Evolutionary conservation across 2,113 vertebrate genomes (phyloP).

Genomic region (Crotalus tigris): DNA sequence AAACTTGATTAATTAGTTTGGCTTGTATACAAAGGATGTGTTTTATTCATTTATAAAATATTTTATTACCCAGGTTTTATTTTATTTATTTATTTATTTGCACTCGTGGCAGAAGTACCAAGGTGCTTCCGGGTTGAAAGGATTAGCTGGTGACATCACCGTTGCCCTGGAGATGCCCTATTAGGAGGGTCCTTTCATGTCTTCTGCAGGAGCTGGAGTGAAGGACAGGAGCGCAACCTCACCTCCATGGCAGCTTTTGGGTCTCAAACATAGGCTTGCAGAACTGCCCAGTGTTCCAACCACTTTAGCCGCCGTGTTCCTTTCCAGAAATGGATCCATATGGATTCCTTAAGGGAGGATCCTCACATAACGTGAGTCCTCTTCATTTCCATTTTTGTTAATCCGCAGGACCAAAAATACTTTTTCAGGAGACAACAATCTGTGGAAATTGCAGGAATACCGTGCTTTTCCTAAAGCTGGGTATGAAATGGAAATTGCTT

Average conservation of each 20-base stretch:
- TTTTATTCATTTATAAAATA: not conserved
- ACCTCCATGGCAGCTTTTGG: not conserved
- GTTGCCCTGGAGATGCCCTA: not conserved
- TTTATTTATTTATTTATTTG: no score
- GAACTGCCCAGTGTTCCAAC: no score
- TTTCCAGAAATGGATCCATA: not conserved
- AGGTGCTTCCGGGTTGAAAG: no score
- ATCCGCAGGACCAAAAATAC: conserved; percentile 14
- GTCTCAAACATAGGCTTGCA: not conserved
- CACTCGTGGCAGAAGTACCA: no score
- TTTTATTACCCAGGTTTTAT: not conserved
- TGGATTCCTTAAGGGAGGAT: conserved; percentile 20
- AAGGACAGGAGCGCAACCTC: not conserved
- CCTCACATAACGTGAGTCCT: not conserved
- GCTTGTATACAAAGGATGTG: not conserved
- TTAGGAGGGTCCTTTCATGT: no score
- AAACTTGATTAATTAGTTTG: not conserved
- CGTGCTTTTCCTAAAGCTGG: conserved; percentile 46
- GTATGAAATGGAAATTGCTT: conserved; percentile 38
- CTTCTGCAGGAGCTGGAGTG: not conserved
- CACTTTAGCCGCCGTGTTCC: not conserved
- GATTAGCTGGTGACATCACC: not conserved
- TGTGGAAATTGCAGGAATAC: conserved; percentile 44
- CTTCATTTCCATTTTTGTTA: conserved; percentile 34
- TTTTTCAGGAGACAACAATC: conserved; percentile 42